Base-by-base conservation (phyloP, 2,888 invertebrate species). In the Limnephilus marmoratus region DNA sequence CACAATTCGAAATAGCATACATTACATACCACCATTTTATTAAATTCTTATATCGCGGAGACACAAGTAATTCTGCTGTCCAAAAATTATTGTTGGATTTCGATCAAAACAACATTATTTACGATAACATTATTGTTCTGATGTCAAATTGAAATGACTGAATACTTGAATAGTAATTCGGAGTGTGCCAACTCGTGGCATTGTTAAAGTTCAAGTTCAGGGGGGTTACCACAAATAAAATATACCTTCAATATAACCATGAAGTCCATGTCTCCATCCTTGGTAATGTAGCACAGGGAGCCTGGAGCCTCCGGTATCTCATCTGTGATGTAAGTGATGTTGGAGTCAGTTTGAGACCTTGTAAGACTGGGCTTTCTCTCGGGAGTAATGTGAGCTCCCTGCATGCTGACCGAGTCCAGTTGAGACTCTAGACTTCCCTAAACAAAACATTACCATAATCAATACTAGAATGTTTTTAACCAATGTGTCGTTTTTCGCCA, bases 251-350 rank as follows among this genome's bases (percentile, higher is more conserved):
- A 95, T 2, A 99, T 97, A 24, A 99, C 98, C 96, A 98, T 98
- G 94, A 98, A 97, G 95, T 99, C 98, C 92, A 99, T 97, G 94
- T 99, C 98, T 0, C 99, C 99, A 94, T 99, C 99, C 94, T 98
- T 98, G 49, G 99, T 99, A 92, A 99, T 99, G 94, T 99, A 99
- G 95, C 98, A 97, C 34, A 97, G 96, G 0, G 99, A 98, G 0
- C 99, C 99, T 0, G 98, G 97, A 0, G 98, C 98, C 95, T 99
- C 99, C 1, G 98, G 97, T 93, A 98, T 97, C 94, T 99, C 99
- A 94, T 98, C 98, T 2, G 97, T 97, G 0, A 97, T 97, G 94
- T 99, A 99, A 9, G 98, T 98, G 91, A 99, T 99, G 94, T 99
- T 98, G 0, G 99, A 98, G 95, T 99, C 99, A 0, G 99, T 99